Percentiles rank a stretch among this genome's conserved stretches.
Evolutionary conservation across 1,140 invertebrate species (phyloP).

Genomic region (Notospermus geniculatus): DNA sequence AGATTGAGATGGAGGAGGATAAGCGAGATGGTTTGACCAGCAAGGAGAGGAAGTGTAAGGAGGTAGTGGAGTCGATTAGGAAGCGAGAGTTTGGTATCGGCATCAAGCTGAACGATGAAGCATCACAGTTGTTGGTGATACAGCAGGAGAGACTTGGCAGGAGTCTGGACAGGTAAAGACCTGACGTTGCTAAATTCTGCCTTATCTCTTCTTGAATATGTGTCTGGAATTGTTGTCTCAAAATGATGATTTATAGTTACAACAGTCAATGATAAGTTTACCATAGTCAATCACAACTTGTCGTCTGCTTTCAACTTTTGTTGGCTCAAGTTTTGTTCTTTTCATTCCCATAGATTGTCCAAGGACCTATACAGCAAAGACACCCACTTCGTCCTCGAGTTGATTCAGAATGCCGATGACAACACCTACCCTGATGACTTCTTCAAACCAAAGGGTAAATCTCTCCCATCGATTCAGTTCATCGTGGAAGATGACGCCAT

Average conservation of each 20-base stretch:
- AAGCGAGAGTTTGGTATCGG: slow-evolving; percentile 47
- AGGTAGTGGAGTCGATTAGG: slow-evolving; percentile 37
- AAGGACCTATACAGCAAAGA: slow-evolving; percentile 56
- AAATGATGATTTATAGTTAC: no score
- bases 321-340: no score
- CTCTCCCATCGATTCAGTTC: slow-evolving; percentile 46
- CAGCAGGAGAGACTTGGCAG: slow-evolving; percentile 43
- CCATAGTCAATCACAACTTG: no score
- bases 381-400: slow-evolving; percentile 55
- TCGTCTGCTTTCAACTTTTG: no score
- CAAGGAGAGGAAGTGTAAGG: slow-evolving; percentile 9
- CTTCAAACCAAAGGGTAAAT: slow-evolving; percentile 14
- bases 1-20: no score
- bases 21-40: neutral
- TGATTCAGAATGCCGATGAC: slow-evolving; percentile 57
- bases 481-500: slow-evolving; percentile 39
- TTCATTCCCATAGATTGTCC: slow-evolving; percentile 39
- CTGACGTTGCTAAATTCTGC: no score
- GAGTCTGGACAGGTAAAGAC: slow-evolving; percentile 38
- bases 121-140: slow-evolving; percentile 36
- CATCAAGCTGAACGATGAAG: slow-evolving; percentile 45
- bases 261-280: no score
- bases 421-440: slow-evolving; percentile 42
- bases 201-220: no score
- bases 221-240: no score